A percentile compares a stretch with the other conserved stretches of the same genome.
phyloP scores from a whole-genome alignment of 2,888 invertebrate species.

The Deilephila porcellus region DNA sequence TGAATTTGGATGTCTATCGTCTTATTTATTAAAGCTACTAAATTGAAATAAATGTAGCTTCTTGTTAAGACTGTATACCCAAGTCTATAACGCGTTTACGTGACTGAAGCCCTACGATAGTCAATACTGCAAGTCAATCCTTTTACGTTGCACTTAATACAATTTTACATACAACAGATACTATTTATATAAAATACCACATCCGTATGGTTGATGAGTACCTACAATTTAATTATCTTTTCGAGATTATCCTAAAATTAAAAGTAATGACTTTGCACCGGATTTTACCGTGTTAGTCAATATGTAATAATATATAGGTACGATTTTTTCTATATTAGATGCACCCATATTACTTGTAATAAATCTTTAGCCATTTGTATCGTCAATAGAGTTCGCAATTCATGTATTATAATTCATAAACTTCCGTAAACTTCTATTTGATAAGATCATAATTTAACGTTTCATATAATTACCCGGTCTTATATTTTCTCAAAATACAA shows the following conservation, averaged over 20 bases:
- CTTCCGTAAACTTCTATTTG: too few relatives aligned
- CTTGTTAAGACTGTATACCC: neutral
- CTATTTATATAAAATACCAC: neutral
- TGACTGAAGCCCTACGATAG: slow-evolving; percentile 61
- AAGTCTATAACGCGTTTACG: slow-evolving; percentile 41
- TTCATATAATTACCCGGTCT: too few relatives aligned
- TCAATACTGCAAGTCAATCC: slow-evolving; percentile 53
- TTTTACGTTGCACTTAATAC: slow-evolving; percentile 48
- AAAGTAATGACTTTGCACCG: neutral
- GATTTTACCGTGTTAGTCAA: neutral
- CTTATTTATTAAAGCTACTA: neutral
- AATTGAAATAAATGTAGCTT: neutral
- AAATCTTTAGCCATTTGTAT: neutral
- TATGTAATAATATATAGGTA: neutral
- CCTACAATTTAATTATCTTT: neutral
- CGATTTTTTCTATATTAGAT: neutral
- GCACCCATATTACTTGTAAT: neutral
- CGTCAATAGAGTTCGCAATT: neutral
- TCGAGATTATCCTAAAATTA: neutral
- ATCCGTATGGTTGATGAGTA: neutral
- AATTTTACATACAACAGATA: neutral
- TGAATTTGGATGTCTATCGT: too few relatives aligned
- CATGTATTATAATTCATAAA: neutral
- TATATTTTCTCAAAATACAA: neutral
- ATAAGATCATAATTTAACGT: neutral